Percentiles rank a stretch among this genome's conserved stretches.
These are phyloP conservation scores for Sialia sialis DNA, from an alignment of 2,113 vertebrate genomes.

Conservation along the genomic window DNA sequence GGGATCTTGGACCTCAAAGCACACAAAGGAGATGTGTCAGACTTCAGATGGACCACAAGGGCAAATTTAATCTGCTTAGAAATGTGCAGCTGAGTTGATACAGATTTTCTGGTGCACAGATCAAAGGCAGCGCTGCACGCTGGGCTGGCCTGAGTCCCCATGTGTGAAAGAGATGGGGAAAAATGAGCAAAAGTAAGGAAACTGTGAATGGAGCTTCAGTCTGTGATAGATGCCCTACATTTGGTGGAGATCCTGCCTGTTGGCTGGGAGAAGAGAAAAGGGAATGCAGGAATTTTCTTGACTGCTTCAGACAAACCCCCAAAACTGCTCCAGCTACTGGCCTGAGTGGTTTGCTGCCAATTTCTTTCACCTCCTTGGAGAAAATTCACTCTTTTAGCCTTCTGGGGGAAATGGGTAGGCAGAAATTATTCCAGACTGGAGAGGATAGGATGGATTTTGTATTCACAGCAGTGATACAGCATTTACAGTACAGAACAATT, in stretches of 20 bases:
- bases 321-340: neutral
- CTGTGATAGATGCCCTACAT: too few species aligned
- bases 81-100: conserved; percentile 39
- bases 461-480: neutral
- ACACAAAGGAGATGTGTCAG: neutral
- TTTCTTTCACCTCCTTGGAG: neutral
- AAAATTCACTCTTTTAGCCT: neutral
- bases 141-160: neutral
- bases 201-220: neutral
- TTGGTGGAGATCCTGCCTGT: neutral
- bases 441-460: neutral
- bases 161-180: neutral
- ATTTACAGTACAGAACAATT: neutral
- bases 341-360: neutral
- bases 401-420: neutral
- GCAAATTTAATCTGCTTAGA: conserved; percentile 49
- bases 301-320: neutral
- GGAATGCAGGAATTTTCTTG: neutral
- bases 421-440: neutral
- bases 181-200: neutral
- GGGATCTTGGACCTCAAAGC: neutral
- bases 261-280: neutral
- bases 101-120: conserved; percentile 51
- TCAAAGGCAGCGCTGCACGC: neutral
- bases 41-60: conserved; percentile 28